Evolutionary conservation across 2,113 vertebrate species (phyloP), one percentile per base, ranked within the genome.

Genomic region (Oxygymnocypris stewartii): DNA sequence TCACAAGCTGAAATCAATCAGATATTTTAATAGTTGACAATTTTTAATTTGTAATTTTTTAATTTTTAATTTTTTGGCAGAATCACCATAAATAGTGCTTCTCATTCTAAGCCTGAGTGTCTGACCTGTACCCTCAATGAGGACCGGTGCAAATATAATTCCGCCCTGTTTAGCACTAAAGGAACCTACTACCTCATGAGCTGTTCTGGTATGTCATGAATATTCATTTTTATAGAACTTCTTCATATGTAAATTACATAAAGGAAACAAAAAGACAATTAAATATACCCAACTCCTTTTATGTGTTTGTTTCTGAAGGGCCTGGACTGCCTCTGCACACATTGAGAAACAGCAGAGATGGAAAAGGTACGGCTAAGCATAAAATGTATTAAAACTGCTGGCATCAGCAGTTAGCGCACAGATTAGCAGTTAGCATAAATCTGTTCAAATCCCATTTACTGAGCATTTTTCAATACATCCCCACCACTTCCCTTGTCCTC

Each of bases 141-240:
- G 75, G 88, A 95, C 14, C 92, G 94, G 86, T 98, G 98, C 92
- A 93, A 94, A 83, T 98, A 97, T 91, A 97, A 97, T 90, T 96
- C 96, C 1, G 96, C 93, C 47, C 96, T 93, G 86, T 96, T 99
- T 92, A 99, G 97, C 92, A 92, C 92, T 86, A 89, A 94, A 0
- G 93, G 95, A 18, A 94, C 93, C 44, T 98, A 94, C 92, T 99
- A 97, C 92, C 94, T 93, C 0, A 88, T 97, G 91, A 90, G 91
- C 92, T 99, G 98, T 91, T 94, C 35, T 0, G 97, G 98, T 98
- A 86, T 91, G 25, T 23, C 16, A 49, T 3, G 18, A n/a, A 12
- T 67, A 37, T 23, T 69, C 2, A 18, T 31, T 47, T 11, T 47
- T 20, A 11, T 18, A 4, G 7, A 4, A 25, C 23, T 25, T 74